Evolutionary conservation across 2,888 invertebrate genomes (phyloP).

Genomic region (Sinopyrophorus schimmeli): DNA sequence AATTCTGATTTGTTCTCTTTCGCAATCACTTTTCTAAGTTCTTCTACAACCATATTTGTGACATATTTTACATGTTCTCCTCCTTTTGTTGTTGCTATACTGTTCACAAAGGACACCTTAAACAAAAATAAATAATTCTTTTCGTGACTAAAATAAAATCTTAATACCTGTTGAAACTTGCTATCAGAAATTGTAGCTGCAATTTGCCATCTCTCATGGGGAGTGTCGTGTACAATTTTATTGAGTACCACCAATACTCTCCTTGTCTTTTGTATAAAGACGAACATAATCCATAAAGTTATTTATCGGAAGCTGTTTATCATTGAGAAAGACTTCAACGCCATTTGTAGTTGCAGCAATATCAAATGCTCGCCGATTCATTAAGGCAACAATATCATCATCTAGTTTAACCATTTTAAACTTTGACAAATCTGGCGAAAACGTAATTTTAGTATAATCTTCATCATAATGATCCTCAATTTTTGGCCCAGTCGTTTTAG

Average conservation of each 20-base stretch:
- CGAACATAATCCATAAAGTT: constrained; percentile 96
- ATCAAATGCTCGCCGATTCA: constrained; percentile 94
- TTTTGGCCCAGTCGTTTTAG: constrained; percentile 84
- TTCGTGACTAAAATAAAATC: no score
- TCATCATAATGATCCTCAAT: constrained; percentile 73
- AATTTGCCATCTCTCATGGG: constrained; percentile 93
- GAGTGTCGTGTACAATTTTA: constrained; percentile 85
- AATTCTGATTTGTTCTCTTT: constrained; percentile 67
- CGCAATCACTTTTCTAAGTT: constrained; percentile 63
- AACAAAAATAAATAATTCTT: no score
- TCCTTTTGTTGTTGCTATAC: constrained; percentile 98
- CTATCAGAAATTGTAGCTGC: constrained; percentile 82
- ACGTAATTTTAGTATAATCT: constrained; percentile 92
- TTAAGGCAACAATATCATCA: constrained; percentile 87
- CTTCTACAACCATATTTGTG: constrained; percentile 85
- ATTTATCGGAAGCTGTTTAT: constrained; percentile 81
- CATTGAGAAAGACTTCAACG: constrained; percentile 90
- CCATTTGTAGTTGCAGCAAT: constrained; percentile 89
- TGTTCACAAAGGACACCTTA: constrained; percentile 95
- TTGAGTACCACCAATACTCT: constrained; percentile 81
- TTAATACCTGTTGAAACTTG: constrained; percentile 92
- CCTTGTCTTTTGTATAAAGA: constrained; percentile 80
- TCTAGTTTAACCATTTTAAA: constrained; percentile 95
- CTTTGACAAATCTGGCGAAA: constrained; percentile 90
- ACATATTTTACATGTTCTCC: constrained; percentile 97